A percentile compares a stretch with the other conserved stretches of the same genome.
These are phyloP conservation scores for Notiomystis cincta DNA, from an alignment of 2,113 vertebrate genomes.

Conservation along the genomic window DNA sequence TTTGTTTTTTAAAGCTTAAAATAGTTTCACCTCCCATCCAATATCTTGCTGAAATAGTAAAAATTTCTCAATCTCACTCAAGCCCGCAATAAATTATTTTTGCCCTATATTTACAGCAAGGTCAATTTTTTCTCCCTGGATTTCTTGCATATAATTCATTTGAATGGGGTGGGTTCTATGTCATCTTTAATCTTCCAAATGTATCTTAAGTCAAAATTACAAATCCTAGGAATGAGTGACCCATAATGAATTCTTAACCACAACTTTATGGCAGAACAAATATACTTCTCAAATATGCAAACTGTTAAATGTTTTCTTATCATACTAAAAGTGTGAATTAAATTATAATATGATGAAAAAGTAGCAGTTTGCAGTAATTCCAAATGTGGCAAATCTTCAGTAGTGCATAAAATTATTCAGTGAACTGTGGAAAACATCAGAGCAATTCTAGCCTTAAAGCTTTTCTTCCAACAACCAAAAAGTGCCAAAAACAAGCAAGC, in stretches of 20 bases:
- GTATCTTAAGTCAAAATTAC: constrained; percentile 34
- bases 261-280: constrained; percentile 45
- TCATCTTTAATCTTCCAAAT: constrained; percentile 41
- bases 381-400: constrained; percentile 70
- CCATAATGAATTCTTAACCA: constrained; percentile 46
- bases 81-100: not conserved
- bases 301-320: constrained; percentile 67
- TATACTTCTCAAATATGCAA: constrained; percentile 39
- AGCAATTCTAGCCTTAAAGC: constrained; percentile 68
- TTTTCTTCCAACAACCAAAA: constrained; percentile 68
- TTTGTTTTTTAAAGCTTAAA: not conserved
- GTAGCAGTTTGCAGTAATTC: constrained; percentile 66
- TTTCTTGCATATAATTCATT: constrained; percentile 20
- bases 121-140: not conserved
- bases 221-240: constrained; percentile 26
- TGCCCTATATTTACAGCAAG: constrained; percentile 14
- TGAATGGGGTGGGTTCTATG: constrained; percentile 2
- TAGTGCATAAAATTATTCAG: constrained; percentile 72
- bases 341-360: constrained; percentile 75
- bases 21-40: not conserved
- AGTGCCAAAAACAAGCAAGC: constrained; percentile 67
- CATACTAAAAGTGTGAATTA: constrained; percentile 69
- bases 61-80: not conserved
- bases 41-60: not conserved
- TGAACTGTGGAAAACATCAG: constrained; percentile 74